Conservation (phyloP, 2,113 vertebrate species). For the Ophthalmolycus amberensis region DNA sequence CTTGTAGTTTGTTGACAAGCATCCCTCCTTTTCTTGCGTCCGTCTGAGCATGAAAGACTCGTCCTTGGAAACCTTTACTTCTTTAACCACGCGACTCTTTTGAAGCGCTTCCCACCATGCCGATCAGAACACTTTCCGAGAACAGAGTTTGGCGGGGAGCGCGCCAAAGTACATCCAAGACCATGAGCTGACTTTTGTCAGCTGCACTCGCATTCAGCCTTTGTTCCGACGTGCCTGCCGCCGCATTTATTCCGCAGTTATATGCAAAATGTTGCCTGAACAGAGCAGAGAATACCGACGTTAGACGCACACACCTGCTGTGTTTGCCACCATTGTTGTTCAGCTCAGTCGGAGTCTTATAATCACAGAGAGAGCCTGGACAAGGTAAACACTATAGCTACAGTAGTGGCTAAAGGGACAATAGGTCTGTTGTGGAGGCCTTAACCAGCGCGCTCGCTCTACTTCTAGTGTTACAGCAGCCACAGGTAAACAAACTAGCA, state of each 20-base stretch:
- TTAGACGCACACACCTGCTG: conserved; percentile 33
- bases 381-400: conserved; percentile 75
- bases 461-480: conserved; percentile 70
- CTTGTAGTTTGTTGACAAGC: not conserved
- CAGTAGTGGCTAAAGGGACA: conserved; percentile 52
- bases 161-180: conserved; percentile 53
- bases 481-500: conserved; percentile 70
- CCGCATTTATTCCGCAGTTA: conserved; percentile 57
- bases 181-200: conserved; percentile 61
- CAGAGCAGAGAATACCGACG: conserved; percentile 23
- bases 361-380: conserved; percentile 55
- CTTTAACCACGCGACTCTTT: conserved; percentile 48
- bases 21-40: not conserved
- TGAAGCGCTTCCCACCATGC: conserved; percentile 36
- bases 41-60: conserved; percentile 27
- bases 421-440: conserved; percentile 65
- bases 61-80: conserved; percentile 40
- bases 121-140: conserved; percentile 51
- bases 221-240: conserved; percentile 33
- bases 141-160: conserved; percentile 44
- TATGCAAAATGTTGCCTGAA: conserved; percentile 27
- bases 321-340: conserved; percentile 60
- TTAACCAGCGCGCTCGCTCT: conserved; percentile 41
- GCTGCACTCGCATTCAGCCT: conserved; percentile 38
- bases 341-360: conserved; percentile 55